Evolutionary conservation across 2,888 invertebrate genomes (phyloP), one percentile per base, ranked within the genome.

Genomic region (Sphecodes monilicornis): DNA sequence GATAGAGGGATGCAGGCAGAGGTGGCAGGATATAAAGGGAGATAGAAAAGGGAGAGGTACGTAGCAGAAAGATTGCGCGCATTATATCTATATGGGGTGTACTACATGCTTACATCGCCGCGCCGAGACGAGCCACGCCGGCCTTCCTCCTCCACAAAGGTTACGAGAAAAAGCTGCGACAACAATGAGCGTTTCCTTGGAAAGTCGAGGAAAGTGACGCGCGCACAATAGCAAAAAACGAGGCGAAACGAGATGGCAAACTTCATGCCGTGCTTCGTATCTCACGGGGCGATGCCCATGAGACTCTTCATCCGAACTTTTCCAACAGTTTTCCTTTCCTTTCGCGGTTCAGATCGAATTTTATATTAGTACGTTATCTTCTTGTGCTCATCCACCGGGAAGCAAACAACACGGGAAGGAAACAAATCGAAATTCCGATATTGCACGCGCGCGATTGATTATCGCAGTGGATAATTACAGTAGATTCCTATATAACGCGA

Each of bases 121-220:
- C 16, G 39, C 11, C 39, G 39, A 11, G 39, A 0, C 43, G 43
- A 43, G 36, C 29, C 54, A n/a, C n/a, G 22, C 29, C 39, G 68
- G 57, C 50, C 60, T 6, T 32, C 73, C 71, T 84, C 76, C 74
- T 80, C 76, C 74, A 43, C 80, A 80, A 71, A 80, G 74, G 73
- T 85, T 85, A 78, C 54, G 79, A 70, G 79, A 60, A 76, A 77
- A 76, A 76, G 69, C 72, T 6, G 68, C 18, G 78, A 43, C 76
- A 80, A 88, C 82, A 88, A 88, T 87, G 85, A 85, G 68, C 87
- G 71, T 85, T 88, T 85, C 70, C 77, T 50, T 69, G 75, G 78
- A 50, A 81, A 87, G 88, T 77, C 76, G 81, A 83, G 73, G 69
- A 83, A 68, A 83, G 73, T 78, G 83, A 85, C 74, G 76, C 74